Percentiles rank a stretch among this genome's conserved stretches.
Conservation (phyloP, 2,888 invertebrate genomes). For the Parnassius orleans region DNA sequence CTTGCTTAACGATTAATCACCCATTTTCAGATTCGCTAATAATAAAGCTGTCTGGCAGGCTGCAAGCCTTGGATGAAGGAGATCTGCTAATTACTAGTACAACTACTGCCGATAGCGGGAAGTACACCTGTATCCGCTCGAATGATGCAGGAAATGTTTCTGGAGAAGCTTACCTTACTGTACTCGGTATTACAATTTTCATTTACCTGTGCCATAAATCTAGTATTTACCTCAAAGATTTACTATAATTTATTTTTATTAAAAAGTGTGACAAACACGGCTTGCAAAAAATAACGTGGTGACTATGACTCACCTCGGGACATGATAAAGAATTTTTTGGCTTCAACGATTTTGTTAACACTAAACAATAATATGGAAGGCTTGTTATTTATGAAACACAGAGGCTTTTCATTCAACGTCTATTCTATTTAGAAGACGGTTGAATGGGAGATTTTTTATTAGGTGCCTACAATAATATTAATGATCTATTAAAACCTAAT, state of each 20-base stretch:
- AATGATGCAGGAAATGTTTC: slow-evolving; percentile 94
- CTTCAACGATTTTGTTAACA: too few species aligned
- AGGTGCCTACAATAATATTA: not conserved
- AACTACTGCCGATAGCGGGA: slow-evolving; percentile 90
- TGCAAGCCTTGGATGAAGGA: slow-evolving; percentile 92
- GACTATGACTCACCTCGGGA: too few species aligned
- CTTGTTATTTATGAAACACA: too few species aligned
- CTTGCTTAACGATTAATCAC: not conserved
- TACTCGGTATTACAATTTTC: slow-evolving; percentile 83
- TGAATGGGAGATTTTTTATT: too few species aligned
- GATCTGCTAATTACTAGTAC: slow-evolving; percentile 94
- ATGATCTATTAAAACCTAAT: not conserved
- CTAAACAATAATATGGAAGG: too few species aligned
- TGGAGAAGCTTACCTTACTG: slow-evolving; percentile 90
- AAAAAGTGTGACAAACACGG: too few species aligned
- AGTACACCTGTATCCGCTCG: slow-evolving; percentile 92
- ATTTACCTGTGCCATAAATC: not conserved
- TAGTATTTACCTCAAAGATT: too few species aligned
- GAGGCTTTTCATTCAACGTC: too few species aligned
- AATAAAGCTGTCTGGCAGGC: slow-evolving; percentile 83
- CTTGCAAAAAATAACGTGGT: too few species aligned
- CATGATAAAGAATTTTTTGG: too few species aligned
- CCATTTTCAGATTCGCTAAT: slow-evolving; percentile 64
- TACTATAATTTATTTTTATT: too few species aligned
- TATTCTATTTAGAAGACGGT: too few species aligned